Evolutionary conservation across 2,888 invertebrate genomes (phyloP).

Genomic region (Ectropis crepuscularia): DNA sequence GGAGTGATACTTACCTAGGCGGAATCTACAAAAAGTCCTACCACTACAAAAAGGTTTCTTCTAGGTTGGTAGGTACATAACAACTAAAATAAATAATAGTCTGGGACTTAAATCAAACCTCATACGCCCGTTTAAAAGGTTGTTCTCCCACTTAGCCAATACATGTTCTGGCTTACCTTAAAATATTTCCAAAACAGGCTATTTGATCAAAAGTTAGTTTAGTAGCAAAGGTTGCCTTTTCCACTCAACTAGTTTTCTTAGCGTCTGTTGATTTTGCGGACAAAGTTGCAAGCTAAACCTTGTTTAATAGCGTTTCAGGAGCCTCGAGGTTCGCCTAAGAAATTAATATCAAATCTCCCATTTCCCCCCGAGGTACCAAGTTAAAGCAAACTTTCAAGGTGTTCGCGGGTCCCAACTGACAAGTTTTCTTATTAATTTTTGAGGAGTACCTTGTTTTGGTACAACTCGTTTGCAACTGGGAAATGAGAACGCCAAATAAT

Average conservation of each 20-base stretch:
- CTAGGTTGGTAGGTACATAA: too few relatives aligned
- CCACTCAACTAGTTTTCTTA: constrained; percentile 4
- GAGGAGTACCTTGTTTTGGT: constrained; percentile 26
- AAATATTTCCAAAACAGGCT: too few relatives aligned
- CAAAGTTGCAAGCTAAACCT: constrained; percentile 25
- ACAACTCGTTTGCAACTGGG: constrained; percentile 25
- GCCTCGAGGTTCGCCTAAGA: constrained; percentile 26
- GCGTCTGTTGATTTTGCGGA: constrained; percentile 19
- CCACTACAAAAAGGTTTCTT: too few relatives aligned
- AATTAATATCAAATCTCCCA: constrained; percentile 33
- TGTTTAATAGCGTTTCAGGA: constrained; percentile 25
- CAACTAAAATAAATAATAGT: too few relatives aligned
- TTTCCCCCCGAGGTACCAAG: constrained; percentile 22
- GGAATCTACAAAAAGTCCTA: too few relatives aligned
- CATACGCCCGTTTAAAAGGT: too few relatives aligned
- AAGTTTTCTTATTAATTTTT: constrained; percentile 36
- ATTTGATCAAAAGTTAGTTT: too few relatives aligned
- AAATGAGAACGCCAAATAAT: constrained; percentile 20
- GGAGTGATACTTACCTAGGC: too few relatives aligned
- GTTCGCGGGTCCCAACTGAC: constrained; percentile 25
- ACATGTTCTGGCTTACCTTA: too few relatives aligned
- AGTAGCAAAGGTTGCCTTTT: background rate
- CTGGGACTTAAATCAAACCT: too few relatives aligned
- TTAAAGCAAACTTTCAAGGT: constrained; percentile 25
- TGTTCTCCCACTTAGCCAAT: too few relatives aligned